Base-by-base conservation (phyloP, 53 echinoderm and acorn worm species). In the Echinarachnius parma region DNA sequence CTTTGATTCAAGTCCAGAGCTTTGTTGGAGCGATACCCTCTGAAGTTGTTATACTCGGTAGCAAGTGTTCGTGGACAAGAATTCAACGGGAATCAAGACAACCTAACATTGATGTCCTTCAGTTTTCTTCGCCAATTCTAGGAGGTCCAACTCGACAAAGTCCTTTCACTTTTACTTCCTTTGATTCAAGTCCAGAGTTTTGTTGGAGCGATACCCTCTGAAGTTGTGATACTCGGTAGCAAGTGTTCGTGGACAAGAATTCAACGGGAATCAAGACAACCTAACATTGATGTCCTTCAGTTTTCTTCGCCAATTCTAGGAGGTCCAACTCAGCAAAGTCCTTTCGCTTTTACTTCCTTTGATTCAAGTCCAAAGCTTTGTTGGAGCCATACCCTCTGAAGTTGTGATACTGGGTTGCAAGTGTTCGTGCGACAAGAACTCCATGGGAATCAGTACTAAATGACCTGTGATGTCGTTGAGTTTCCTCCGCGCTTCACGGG, bases 1-100 rank as follows among this genome's bases (percentile, higher is more conserved):
- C n/a, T n/a, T n/a, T n/a, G n/a, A 39, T 39, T 80, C 77, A 94
- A 3, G 83, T 88, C 98, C 98, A 98, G 14, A 98, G 53, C 50
- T 88, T 98, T 62, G 85, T 92, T n/a, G 98, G 98, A 24, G 91
- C 87, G 23, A 98, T 92, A 9, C 98, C 98, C 57, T 98, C 98
- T 37, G 85, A 74, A 9, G 69, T 80, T 0, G 83, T 88, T 14
- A 98, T 66, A 21, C 77, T 83, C 0, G 98, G 98, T 46, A 77
- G 74, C 9, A 98, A 69, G 11, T 85, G 77, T 53, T 91, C 91
- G 37, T 75, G 50, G 46, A 68, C 29, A 98, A 64, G 60, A 98
- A 98, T 46, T 92, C 59, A 13, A 98, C 59, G 1, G 98, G 98
- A 2, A 59, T 85, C 34, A n/a, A n/a, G n/a, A n/a, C n/a, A n/a